Conservation (phyloP, 2,888 invertebrate species). For the Germaria angustata region DNA sequence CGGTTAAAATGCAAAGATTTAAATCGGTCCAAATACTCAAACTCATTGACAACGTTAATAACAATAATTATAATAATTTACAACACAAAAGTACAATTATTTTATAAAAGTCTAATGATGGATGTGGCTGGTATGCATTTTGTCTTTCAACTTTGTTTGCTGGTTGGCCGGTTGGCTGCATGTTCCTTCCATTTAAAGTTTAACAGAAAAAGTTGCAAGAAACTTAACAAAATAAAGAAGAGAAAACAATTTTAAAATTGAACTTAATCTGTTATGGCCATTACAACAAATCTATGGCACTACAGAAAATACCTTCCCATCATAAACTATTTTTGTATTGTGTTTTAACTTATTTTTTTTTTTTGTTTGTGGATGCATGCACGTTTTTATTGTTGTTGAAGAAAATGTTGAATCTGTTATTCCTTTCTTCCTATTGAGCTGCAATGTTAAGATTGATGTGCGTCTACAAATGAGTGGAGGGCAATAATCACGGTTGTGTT, state of each 20-base stretch:
- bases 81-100: slow-evolving; percentile 59
- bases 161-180: slow-evolving; percentile 2
- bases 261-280: slow-evolving; percentile 62
- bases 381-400: slow-evolving; percentile 60
- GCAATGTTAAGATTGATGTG: slow-evolving; percentile 65
- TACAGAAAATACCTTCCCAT: slow-evolving; percentile 60
- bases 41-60: slow-evolving; percentile 66
- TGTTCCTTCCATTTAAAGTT: slow-evolving; percentile 25
- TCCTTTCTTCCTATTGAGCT: slow-evolving; percentile 63
- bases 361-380: slow-evolving; percentile 17
- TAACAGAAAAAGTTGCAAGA: not conserved
- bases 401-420: slow-evolving; percentile 48
- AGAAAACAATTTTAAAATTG: slow-evolving; percentile 48
- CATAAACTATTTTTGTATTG: slow-evolving; percentile 44
- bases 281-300: slow-evolving; percentile 62
- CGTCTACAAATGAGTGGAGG: slow-evolving; percentile 63
- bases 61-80: slow-evolving; percentile 66
- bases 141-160: slow-evolving; percentile 14
- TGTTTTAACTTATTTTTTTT: not conserved
- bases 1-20: slow-evolving; percentile 42
- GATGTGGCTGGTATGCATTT: slow-evolving; percentile 41
- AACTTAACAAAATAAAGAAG: not conserved
- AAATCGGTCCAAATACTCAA: slow-evolving; percentile 42
- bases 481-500: slow-evolving; percentile 53
- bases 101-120: slow-evolving; percentile 58